Conservation (phyloP, 2,888 invertebrate species). For the Eupithecia tripunctaria region DNA sequence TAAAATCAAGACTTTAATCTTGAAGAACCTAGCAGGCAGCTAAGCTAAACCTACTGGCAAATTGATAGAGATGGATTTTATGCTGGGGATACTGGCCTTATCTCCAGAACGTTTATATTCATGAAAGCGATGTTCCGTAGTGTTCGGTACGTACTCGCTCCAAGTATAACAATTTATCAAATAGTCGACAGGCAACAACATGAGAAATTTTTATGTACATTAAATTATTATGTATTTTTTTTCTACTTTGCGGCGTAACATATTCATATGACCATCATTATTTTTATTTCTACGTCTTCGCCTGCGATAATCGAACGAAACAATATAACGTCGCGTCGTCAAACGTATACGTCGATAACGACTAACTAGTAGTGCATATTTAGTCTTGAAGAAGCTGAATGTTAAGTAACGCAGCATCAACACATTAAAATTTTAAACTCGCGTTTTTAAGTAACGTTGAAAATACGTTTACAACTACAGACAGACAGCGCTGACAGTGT, state of each 20-base stretch:
- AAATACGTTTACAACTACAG: neutral
- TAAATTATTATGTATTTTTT: neutral
- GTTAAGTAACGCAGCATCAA: neutral
- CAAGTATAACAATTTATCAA: neutral
- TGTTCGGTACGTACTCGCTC: neutral
- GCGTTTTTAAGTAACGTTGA: neutral
- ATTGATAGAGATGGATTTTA: neutral
- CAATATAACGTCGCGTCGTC: neutral
- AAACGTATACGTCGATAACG: neutral
- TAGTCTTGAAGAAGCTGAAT: neutral
- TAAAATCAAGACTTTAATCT: neutral
- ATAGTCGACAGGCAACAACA: neutral
- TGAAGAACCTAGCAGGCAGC: neutral
- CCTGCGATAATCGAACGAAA: neutral
- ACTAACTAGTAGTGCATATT: neutral
- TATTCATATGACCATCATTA: neutral
- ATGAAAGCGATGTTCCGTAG: neutral
- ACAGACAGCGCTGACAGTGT: neutral
- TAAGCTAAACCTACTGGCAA: neutral
- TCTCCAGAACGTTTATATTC: neutral
- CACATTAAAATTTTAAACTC: neutral
- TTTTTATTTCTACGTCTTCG: neutral
- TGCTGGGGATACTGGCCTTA: neutral
- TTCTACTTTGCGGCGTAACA: neutral
- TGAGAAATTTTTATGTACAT: neutral